Base-by-base conservation (phyloP, 37 sponge, comb jelly and placozoan species). In the Beroe forskalii region DNA sequence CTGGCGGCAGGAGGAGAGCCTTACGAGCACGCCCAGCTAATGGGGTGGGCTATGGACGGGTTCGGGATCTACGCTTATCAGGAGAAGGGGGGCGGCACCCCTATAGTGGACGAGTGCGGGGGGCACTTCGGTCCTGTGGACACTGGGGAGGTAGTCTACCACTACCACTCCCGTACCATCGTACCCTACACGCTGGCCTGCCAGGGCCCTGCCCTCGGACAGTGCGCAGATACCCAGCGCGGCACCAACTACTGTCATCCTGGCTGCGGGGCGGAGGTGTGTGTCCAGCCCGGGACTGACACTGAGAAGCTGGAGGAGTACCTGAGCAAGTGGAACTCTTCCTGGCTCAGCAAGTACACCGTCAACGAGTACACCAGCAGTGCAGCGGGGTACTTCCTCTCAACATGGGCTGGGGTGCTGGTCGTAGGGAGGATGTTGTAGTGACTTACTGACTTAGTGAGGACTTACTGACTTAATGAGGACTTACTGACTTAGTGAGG, bases 211-310 rank as follows among this genome's bases (percentile, higher is more conserved):
- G 44, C 86, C 37, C 40, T 80, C 12, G 86, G 86, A 4, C n/a
- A 43, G 86, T 80, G 86, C 42, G 55, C 37, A 43, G 25, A 23
- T 3, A 80, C 86, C 2, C 86, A 80, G 30, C 12, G 86, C 23
- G 86, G 86, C 1, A 80, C 86, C 37, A 80, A 44, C 86, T 80
- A 80, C 86, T 80, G 86, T 25, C 86, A 80, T 25, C 44, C 86
- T 41, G 86, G 86, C 4, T 80, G 86, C 27, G 86, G 86, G 40
- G 1, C 4, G 2, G 32, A 72, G 31, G 75, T 72, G 20, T 63
- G 66, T 63, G 66, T 63, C 4, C 66, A 63, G 33, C 75, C 75
- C 28, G 75, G 75, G 33, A 72, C 75, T 30, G 20, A 32, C 14
- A 22, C 28, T 4, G 8, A 3, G 40, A 37, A 72, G 38, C 75